These are phyloP conservation scores for Sinonovacula constricta DNA, from an alignment of 1,140 invertebrate genomes.

Conservation along the genomic window DNA sequence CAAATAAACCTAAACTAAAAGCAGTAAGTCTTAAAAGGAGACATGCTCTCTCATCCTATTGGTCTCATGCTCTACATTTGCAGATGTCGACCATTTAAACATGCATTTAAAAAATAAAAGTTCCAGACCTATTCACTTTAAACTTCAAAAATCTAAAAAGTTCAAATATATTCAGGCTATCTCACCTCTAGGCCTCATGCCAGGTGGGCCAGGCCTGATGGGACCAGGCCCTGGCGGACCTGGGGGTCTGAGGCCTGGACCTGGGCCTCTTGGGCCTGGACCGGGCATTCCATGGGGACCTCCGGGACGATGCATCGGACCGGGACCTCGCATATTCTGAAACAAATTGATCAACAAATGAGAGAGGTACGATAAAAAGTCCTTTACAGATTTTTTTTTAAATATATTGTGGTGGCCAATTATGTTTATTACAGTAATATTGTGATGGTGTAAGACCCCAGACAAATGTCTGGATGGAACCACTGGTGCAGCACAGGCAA, in stretches of 20 bases:
- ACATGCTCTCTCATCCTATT: not conserved
- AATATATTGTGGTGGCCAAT: not conserved
- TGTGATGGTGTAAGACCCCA: not conserved
- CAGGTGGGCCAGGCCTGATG: constrained; percentile 42
- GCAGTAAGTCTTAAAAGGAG: not conserved
- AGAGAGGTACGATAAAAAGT: not conserved
- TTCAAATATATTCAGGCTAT: not conserved
- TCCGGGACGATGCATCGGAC: constrained; percentile 47
- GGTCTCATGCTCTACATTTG: not conserved
- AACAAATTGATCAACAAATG: not conserved
- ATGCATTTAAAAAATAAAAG: not conserved
- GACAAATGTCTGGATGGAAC: not conserved
- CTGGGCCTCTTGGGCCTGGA: constrained; percentile 45
- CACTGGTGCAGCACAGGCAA: not conserved
- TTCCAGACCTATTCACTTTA: too few relatives aligned
- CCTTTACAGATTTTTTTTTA: not conserved
- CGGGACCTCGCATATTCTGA: constrained; percentile 49
- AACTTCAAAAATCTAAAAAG: not conserved
- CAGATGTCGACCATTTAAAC: not conserved
- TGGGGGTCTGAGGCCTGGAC: constrained; percentile 42
- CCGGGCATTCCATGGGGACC: constrained; percentile 49
- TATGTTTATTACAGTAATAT: not conserved
- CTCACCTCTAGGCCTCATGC: constrained; percentile 43
- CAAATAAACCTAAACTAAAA: not conserved
- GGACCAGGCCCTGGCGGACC: constrained; percentile 42